Evolutionary conservation across 2,797 vertebrate species (phyloP).

Genomic region (Otolemur crassicaudatus): DNA sequence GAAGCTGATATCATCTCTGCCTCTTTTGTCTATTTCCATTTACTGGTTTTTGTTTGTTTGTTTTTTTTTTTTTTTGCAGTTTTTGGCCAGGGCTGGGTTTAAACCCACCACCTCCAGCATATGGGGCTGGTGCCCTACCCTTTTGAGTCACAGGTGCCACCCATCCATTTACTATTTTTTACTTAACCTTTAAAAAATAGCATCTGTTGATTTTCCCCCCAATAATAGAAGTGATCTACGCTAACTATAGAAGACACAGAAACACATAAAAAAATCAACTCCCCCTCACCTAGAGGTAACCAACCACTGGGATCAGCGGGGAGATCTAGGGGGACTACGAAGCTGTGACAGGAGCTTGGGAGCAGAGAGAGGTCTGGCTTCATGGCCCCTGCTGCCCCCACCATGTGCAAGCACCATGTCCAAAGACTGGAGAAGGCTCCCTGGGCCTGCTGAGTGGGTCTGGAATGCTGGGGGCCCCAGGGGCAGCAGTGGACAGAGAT

Average conservation of each 20-base stretch:
- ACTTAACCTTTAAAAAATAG: not conserved
- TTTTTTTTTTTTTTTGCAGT: no score
- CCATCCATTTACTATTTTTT: not conserved
- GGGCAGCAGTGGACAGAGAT: not conserved
- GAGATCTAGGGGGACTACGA: rapidly evolving
- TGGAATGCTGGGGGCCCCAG: not conserved
- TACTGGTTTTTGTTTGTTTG: not conserved
- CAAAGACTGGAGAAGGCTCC: not conserved
- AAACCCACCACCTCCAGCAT: no score
- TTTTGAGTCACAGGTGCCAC: no score
- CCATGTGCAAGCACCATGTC: rapidly evolving
- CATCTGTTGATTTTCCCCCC: not conserved
- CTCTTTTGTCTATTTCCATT: not conserved
- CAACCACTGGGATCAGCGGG: not conserved
- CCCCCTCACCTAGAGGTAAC: not conserved
- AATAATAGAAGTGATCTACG: not conserved
- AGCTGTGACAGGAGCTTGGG: not conserved
- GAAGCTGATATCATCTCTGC: not conserved
- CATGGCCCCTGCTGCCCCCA: not conserved
- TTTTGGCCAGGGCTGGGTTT: no score
- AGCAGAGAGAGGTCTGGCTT: not conserved
- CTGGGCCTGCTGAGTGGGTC: not conserved
- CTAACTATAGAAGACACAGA: not conserved
- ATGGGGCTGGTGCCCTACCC: no score
- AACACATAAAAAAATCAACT: not conserved